Conservation (phyloP, 2,888 invertebrate species). For the Synergus gifuensis region DNA sequence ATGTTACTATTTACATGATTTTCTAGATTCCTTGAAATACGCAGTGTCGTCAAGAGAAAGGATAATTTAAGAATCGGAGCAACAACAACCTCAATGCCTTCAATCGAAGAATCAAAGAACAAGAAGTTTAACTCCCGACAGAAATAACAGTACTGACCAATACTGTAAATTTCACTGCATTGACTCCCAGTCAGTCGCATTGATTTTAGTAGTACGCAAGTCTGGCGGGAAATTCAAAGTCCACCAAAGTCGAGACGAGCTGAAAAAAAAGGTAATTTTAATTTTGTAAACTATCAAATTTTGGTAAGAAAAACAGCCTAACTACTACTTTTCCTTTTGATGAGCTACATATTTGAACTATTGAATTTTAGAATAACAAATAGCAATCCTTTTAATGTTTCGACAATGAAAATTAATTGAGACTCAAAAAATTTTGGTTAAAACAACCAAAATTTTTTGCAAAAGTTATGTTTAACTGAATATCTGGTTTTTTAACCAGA, state of each 20-base stretch:
- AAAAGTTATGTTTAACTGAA: no score
- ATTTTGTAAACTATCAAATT: not conserved
- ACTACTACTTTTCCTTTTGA: no score
- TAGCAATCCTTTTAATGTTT: no score
- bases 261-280: constrained; percentile 1
- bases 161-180: constrained; percentile 51
- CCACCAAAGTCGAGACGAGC: not conserved
- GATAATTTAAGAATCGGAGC: constrained; percentile 43
- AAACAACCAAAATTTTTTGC: no score
- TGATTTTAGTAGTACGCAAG: constrained; percentile 73
- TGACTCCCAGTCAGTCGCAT: constrained; percentile 64
- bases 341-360: no score
- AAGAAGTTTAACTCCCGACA: no score
- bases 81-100: constrained; percentile 49
- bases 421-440: no score
- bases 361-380: no score
- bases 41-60: constrained; percentile 41
- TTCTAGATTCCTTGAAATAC: constrained; percentile 41
- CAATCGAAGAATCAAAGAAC: not conserved
- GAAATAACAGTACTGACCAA: constrained; percentile 13
- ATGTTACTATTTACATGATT: constrained; percentile 63
- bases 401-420: no score
- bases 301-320: no score
- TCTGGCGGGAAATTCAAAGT: constrained; percentile 57
- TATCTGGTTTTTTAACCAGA: no score